These are phyloP conservation scores for Wasmannia auropunctata DNA, from an alignment of 1,140 invertebrate species.

Conservation along the genomic window DNA sequence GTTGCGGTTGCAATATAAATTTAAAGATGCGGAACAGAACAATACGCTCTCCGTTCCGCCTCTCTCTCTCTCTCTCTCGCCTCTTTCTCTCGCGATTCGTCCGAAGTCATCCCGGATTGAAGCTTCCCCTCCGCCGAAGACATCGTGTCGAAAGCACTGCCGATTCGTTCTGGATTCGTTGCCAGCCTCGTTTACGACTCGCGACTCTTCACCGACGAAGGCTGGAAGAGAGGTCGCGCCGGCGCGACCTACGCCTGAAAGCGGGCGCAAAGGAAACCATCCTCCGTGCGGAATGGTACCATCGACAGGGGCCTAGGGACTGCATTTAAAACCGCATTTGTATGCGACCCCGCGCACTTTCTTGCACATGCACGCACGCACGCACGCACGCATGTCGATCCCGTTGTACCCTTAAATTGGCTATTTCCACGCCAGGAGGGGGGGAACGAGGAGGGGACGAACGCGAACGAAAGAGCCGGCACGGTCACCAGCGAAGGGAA, in stretches of 20 bases:
- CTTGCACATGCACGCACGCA: slow-evolving; percentile 20
- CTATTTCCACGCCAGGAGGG: slow-evolving; percentile 56
- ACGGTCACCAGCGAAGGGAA: slow-evolving; percentile 17
- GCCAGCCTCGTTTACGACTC: slow-evolving; percentile 29
- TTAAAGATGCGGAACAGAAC: background rate
- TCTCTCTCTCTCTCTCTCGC: background rate
- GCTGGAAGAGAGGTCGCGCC: slow-evolving; percentile 61
- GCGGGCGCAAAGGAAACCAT: slow-evolving; percentile 50
- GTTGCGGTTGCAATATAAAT: background rate
- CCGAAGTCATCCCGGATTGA: background rate
- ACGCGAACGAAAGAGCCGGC: slow-evolving; percentile 42
- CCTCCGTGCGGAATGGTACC: slow-evolving; percentile 63
- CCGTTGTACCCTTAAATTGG: slow-evolving; percentile 69
- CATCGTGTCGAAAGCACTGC: slow-evolving; percentile 49
- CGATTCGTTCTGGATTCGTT: slow-evolving; percentile 71
- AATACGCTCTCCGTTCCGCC: background rate
- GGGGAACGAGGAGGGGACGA: background rate
- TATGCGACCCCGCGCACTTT: slow-evolving; percentile 54
- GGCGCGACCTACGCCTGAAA: slow-evolving; percentile 64
- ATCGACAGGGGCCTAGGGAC: slow-evolving; percentile 2
- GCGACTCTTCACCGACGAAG: slow-evolving; percentile 44
- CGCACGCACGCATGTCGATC: slow-evolving; percentile 48
- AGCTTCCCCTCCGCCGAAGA: background rate
- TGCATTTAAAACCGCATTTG: slow-evolving; percentile 63
- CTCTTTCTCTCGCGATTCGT: background rate